Base-by-base conservation (phyloP, 2,113 vertebrate species). In the Syngnathoides biaculeatus region DNA sequence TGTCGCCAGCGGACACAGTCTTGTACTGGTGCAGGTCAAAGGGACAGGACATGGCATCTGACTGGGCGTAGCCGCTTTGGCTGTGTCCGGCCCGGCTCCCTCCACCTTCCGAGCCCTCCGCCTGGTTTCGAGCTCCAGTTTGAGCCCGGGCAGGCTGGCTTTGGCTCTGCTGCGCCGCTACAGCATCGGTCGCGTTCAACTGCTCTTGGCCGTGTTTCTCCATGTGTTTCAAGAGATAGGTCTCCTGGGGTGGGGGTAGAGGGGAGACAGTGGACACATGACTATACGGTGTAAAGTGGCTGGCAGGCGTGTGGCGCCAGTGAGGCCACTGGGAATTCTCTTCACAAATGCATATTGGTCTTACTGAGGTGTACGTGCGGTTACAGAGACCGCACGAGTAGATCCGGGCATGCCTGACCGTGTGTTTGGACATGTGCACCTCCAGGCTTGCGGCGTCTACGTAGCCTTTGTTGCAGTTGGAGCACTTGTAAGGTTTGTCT, bases 181-280 rank as follows among this genome's bases (percentile, higher is more conserved):
- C 74, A 38, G 70, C 77, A 15, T 83, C 84, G 10, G 88, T 52
- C 40, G 86, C 79, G 35, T 77, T 80, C 67, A 90, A 78, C 73
- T 88, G 85, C 71, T 92, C 90, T 24, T 95, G 94, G 89, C 96
- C 96, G 92, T 99, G 97, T 95, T 99, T 99, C 88, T 94, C 91
- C 96, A 98, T 98, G 89, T 99, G 97, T 92, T 98, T 98, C 93
- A 99, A 96, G 90, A 99, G 92, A 89, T 99, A 99, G 0, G 96
- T 98, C 90, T 99, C 97, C 97, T 98, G 90, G 68, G 77, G 83
- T 73, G 69, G 84, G 84, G 79, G 77, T 53, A 88, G 64, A 87
- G 78, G 83, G 78, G 76, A 80, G 75, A 81, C 73, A 86, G 79
- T 78, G 72, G 73, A 84, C 72, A 86, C 61, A 75, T 79, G 72